Evolutionary conservation across 1,140 invertebrate genomes (phyloP), one percentile per base, ranked within the genome.

Genomic region (Pantala flavescens): DNA sequence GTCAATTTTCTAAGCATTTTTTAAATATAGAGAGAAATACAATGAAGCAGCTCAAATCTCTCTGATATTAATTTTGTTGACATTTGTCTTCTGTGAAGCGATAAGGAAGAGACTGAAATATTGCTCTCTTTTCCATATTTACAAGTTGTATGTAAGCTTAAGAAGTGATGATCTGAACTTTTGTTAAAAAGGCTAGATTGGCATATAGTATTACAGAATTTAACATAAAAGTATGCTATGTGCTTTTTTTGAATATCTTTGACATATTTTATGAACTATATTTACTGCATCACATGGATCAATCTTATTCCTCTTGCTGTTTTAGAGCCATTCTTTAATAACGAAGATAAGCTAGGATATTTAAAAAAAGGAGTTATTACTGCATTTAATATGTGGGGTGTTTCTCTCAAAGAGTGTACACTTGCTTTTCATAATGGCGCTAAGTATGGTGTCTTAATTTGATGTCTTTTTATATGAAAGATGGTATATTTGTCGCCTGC

Each of bases 171-270:
- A 63, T 21, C n/a, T 16, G 49, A 63, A 63, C 49, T 63, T 63
- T 63, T 63, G 49, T 63, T 63, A 63, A 63, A 49, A 63, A 63
- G 49, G 49, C 49, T 63, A 63, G 49, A 63, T 63, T 63, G 49
- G 12, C 16, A 63, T 7, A 63, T 63, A 63, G 49, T 63, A 63
- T 63, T 63, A 21, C 49, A 63, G 49, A 63, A 63, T 63, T 63
- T 63, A 63, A 63, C 49, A 63, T 19, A 21, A 63, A 63, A 63
- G 49, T 63, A 63, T 63, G 49, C 49, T 63, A 21, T 63, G 49
- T 63, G 49, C 49, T 63, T 63, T 63, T 63, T 36, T 36, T 36
- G 28, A 36, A 63, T 63, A 63, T 63, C 49, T 63, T 63, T 63
- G n/a, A 63, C 49, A 63, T 63, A 63, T 63, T 63, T 63, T 63